Percentiles rank a stretch among this genome's conserved stretches.
phyloP scores from a whole-genome alignment of 2,113 vertebrate species.

The Trichomycterus rosablanca region DNA sequence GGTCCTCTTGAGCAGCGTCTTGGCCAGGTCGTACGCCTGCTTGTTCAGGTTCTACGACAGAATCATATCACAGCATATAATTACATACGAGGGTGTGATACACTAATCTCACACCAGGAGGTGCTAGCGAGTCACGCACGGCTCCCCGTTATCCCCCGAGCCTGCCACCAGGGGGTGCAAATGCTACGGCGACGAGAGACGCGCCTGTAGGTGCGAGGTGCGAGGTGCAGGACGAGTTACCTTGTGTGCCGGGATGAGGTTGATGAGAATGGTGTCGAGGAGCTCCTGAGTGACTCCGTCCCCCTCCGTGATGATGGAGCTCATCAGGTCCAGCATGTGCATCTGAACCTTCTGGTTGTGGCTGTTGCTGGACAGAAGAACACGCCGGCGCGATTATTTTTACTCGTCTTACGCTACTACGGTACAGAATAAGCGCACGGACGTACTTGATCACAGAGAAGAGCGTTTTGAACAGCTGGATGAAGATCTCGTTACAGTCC shows the following conservation, averaged over 20 bases:
- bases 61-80: slow-evolving; percentile 1
- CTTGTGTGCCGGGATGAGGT: slow-evolving; percentile 98
- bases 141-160: too few species aligned
- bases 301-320: slow-evolving; percentile 99
- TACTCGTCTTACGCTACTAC: too few species aligned
- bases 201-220: too few species aligned
- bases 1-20: slow-evolving; percentile 93
- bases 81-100: too few species aligned
- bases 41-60: slow-evolving; percentile 92
- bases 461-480: slow-evolving; percentile 98
- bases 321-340: slow-evolving; percentile 99
- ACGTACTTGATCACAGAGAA: slow-evolving; percentile 99
- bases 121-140: too few species aligned
- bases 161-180: too few species aligned
- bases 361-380: slow-evolving; percentile 80
- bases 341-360: slow-evolving; percentile 99
- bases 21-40: slow-evolving; percentile 95
- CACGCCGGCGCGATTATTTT: background rate
- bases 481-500: slow-evolving; percentile 99
- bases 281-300: slow-evolving; percentile 98
- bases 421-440: slow-evolving; percentile 43
- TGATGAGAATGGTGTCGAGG: slow-evolving; percentile 97
- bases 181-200: too few species aligned
- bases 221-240: slow-evolving; percentile 1
- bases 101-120: too few species aligned